Evolutionary conservation across 1,140 invertebrate species (phyloP).

Genomic region (Oreohelix idahoensis): DNA sequence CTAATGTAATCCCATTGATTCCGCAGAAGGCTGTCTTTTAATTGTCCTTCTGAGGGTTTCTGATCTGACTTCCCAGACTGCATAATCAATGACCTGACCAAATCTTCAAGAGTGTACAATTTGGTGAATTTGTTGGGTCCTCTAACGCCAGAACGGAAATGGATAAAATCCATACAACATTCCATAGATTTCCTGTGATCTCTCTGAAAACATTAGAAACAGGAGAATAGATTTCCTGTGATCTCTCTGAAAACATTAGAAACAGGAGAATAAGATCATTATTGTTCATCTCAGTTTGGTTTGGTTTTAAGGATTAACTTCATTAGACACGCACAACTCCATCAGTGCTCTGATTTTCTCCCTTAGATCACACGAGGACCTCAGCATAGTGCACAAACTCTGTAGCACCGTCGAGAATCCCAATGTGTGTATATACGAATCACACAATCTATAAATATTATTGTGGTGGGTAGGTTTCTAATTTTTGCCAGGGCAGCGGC

Average conservation of each 20-base stretch:
- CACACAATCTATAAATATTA: too few relatives aligned
- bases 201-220: background rate
- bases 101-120: background rate
- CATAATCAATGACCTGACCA: background rate
- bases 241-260: background rate
- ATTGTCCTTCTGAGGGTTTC: background rate
- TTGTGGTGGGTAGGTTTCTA: too few relatives aligned
- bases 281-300: too few relatives aligned
- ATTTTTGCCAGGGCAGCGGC: too few relatives aligned
- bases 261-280: too few relatives aligned
- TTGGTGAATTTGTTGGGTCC: background rate
- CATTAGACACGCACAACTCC: too few relatives aligned
- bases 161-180: background rate
- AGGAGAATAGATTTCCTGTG: background rate
- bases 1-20: slow-evolving; percentile 24
- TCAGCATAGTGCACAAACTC: too few relatives aligned
- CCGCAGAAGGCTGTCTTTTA: background rate
- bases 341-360: too few relatives aligned
- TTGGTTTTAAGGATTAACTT: too few relatives aligned
- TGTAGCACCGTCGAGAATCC: too few relatives aligned
- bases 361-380: too few relatives aligned
- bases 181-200: background rate
- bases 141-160: background rate
- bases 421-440: too few relatives aligned
- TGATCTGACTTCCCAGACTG: background rate